A percentile compares a stretch with the other conserved stretches of the same genome.
Conservation (phyloP, 2,113 vertebrate species). For the Neopipo cinnamomea region DNA sequence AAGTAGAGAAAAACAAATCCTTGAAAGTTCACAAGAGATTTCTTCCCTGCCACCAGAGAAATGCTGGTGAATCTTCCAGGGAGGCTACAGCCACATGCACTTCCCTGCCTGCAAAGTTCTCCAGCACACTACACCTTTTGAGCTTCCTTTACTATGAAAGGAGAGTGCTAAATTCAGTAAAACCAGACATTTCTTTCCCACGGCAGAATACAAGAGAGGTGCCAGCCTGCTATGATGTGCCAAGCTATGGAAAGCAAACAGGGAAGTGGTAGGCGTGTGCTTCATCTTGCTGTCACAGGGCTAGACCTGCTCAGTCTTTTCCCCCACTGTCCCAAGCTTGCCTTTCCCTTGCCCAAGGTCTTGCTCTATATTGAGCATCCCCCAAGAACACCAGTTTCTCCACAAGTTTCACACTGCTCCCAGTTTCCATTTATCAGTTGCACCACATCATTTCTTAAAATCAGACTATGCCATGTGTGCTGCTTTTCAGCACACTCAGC, state of each 20-base stretch:
- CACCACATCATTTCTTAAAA: neutral
- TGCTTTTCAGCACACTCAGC: neutral
- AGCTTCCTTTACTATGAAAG: neutral
- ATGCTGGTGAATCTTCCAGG: neutral
- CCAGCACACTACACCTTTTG: neutral
- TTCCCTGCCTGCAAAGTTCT: neutral
- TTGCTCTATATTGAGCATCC: neutral
- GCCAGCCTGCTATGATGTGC: fast-evolving
- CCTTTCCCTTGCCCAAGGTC: neutral
- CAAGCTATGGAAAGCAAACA: neutral
- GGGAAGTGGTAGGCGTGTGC: neutral
- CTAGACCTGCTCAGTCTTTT: neutral
- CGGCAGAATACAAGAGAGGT: neutral
- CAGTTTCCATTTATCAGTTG: neutral
- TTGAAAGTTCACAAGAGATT: neutral
- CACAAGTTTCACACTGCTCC: neutral
- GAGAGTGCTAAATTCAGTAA: neutral
- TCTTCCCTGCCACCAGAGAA: neutral
- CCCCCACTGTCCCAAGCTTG: neutral
- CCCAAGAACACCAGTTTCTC: neutral
- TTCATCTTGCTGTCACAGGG: neutral
- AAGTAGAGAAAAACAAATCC: neutral
- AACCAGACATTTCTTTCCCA: neutral
- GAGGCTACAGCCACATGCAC: neutral
- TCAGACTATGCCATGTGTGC: fast-evolving